These are phyloP conservation scores for Drosophila kuntzei DNA, from an alignment of 2,888 invertebrate genomes.

Conservation along the genomic window DNA sequence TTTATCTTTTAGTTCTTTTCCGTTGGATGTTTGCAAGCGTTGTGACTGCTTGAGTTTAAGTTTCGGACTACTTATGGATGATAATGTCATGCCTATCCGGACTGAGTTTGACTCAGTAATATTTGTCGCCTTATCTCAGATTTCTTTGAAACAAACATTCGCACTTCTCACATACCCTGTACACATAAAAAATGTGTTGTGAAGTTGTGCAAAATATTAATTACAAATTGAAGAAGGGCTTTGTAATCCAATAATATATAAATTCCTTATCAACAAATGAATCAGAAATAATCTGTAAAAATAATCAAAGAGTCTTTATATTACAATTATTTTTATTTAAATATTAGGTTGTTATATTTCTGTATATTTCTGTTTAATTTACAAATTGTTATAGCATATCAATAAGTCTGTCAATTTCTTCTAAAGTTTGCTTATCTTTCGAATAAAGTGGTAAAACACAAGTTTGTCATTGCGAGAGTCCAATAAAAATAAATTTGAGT, in stretches of 20 bases:
- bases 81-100: constrained; percentile 16
- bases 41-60: constrained; percentile 10
- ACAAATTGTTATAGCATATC: background rate
- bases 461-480: constrained; percentile 4
- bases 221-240: background rate
- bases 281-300: background rate
- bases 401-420: background rate
- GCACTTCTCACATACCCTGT: constrained; percentile 10
- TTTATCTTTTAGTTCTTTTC: constrained; percentile 10
- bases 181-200: background rate
- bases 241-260: too few relatives aligned
- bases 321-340: too few relatives aligned
- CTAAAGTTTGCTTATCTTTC: background rate
- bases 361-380: background rate
- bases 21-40: constrained; percentile 16
- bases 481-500: background rate
- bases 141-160: background rate
- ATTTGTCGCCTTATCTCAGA: constrained; percentile 8
- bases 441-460: constrained; percentile 6
- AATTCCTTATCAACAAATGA: too few relatives aligned
- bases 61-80: constrained; percentile 14
- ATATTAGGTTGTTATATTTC: background rate
- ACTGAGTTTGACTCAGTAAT: constrained; percentile 12
- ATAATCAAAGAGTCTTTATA: too few relatives aligned
- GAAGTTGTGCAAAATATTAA: background rate